Base-by-base conservation (phyloP, 1,140 invertebrate genomes). In the Drosophila nikananu region DNA sequence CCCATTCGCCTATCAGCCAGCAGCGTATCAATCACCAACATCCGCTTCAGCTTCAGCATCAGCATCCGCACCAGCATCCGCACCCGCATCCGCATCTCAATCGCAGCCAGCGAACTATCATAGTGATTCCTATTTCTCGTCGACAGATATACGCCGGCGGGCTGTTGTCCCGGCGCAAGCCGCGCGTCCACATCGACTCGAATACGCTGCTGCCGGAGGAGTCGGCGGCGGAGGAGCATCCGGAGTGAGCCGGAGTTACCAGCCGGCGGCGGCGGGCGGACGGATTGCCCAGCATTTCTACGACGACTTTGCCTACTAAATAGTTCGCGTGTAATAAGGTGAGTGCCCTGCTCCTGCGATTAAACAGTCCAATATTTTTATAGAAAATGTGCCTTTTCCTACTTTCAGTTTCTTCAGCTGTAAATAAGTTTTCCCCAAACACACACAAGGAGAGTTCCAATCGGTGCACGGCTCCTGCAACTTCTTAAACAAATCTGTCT, bases 51-150 rank as follows among this genome's bases (percentile, higher is more conserved):
- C 67, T 57, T 51, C 66, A 30, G 65, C 76, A 52, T 75, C 67
- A 5, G 65, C 76, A 59, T 75, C 67, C 3, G 65, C 76, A 59
- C 41, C 66, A 44, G 54, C 76, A 62, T 49, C 83, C 19, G 72
- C 77, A 71, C 54, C 68, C 55, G 55, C 77, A 70, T 70, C 83
- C 49, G 67, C 52, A 48, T 66, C 79, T 17, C 61, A 74, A 27
- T 75, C 81, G 55, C 81, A 80, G 65, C 72, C 78, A 73, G 57
- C 67, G 67, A 86, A 65, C 78, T 91, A 92, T 80, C 86, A 91
- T 92, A 91, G 81, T 92, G 92, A 93, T 83, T 92, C 92, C 62
- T 92, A 91, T 92, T 93, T 92, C 72, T 93, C 92, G 68, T 92
- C 92, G 82, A 92, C 92, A 92, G 92, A 93, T 92, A 91, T 93